A percentile compares a stretch with the other conserved stretches of the same genome.
Conservation (phyloP, 2,888 invertebrate genomes). For the Microdon myrmicae region DNA sequence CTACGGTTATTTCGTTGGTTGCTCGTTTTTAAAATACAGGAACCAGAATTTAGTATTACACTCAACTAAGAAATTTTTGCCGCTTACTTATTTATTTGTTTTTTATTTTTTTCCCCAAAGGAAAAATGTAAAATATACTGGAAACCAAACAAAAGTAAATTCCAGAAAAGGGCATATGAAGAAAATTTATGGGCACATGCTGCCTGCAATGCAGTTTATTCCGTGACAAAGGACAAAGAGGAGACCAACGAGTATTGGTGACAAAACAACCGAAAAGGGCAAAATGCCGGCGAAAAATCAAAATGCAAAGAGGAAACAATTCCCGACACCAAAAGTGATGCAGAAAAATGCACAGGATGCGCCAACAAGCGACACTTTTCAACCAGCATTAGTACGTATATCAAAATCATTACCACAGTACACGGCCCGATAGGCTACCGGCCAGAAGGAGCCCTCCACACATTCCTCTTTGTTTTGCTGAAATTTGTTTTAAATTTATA, state of each 20-base stretch:
- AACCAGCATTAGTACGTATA: constrained; percentile 8
- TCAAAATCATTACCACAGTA: constrained; percentile 33
- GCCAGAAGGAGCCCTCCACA: constrained; percentile 12
- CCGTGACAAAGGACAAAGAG: constrained; percentile 22
- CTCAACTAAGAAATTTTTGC: constrained; percentile 23
- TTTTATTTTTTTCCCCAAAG: no score
- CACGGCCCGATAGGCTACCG: constrained; percentile 23
- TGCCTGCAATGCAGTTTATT: constrained; percentile 50
- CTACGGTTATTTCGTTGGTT: no score
- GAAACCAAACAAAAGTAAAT: constrained; percentile 40
- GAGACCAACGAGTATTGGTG: constrained; percentile 32
- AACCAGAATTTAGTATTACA: constrained; percentile 42
- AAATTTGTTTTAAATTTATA: neutral
- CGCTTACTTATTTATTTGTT: no score
- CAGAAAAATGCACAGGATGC: constrained; percentile 20
- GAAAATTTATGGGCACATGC: constrained; percentile 48
- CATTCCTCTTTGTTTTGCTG: constrained; percentile 6
- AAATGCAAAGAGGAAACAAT: constrained; percentile 24
- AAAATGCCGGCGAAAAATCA: constrained; percentile 12
- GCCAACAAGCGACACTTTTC: constrained; percentile 3
- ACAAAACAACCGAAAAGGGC: constrained; percentile 13
- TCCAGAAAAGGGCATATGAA: constrained; percentile 39
- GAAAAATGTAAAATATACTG: constrained; percentile 8
- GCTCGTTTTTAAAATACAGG: constrained; percentile 29
- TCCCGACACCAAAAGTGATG: constrained; percentile 29